phyloP scores from a whole-genome alignment of 2,888 invertebrate genomes.

The Ctena decussata region DNA sequence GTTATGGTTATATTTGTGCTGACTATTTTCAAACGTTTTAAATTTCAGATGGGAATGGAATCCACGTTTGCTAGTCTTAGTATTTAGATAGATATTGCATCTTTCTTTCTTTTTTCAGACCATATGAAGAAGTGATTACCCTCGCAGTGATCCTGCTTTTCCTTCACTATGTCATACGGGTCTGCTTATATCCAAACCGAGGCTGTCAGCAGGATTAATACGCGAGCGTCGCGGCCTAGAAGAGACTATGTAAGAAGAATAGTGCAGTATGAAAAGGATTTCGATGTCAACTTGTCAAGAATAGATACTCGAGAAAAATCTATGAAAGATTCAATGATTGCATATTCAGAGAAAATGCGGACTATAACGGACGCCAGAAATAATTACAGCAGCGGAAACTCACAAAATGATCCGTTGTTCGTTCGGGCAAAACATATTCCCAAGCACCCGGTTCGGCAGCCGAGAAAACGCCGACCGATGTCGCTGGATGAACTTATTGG shows the following conservation, averaged over 20 bases:
- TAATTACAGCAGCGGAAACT: slow-evolving; percentile 14
- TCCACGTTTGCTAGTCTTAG: neutral
- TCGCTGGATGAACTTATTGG: slow-evolving; percentile 75
- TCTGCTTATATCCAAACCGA: slow-evolving; percentile 59
- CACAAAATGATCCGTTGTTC: slow-evolving; percentile 61
- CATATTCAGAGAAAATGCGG: slow-evolving; percentile 69
- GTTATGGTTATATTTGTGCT: too few species aligned
- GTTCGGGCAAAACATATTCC: slow-evolving; percentile 73
- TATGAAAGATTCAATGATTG: slow-evolving; percentile 68
- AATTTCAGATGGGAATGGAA: neutral
- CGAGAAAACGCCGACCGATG: slow-evolving; percentile 68
- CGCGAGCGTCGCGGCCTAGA: slow-evolving; percentile 20
- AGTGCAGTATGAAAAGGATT: slow-evolving; percentile 69
- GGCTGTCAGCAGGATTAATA: slow-evolving; percentile 42
- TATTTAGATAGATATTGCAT: too few species aligned
- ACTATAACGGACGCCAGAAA: slow-evolving; percentile 61
- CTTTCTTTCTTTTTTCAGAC: neutral
- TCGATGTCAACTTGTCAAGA: slow-evolving; percentile 62
- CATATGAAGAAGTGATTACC: neutral
- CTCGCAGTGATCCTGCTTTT: neutral
- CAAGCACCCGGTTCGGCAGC: slow-evolving; percentile 57
- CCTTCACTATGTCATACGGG: slow-evolving; percentile 58
- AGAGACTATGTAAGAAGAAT: slow-evolving; percentile 44
- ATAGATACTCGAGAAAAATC: slow-evolving; percentile 57
- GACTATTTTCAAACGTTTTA: too few species aligned